These are phyloP conservation scores for Sturmia bella DNA, from an alignment of 2,888 invertebrate genomes.

Conservation along the genomic window DNA sequence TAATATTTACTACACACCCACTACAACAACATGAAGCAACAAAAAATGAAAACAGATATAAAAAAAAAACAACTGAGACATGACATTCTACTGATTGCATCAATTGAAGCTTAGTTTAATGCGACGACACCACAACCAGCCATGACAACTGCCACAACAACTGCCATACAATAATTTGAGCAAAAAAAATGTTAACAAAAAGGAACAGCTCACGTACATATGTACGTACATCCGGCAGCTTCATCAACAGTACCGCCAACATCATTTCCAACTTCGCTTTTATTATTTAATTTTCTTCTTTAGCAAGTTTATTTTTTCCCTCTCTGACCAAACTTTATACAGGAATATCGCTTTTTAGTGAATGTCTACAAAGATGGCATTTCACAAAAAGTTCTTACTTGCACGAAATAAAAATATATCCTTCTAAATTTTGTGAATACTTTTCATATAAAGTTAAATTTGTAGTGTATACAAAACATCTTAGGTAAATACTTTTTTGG, in stretches of 20 bases:
- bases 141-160: constrained; percentile 33
- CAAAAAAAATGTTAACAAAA: constrained; percentile 31
- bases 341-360: constrained; percentile 20
- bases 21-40: constrained; percentile 28
- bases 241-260: constrained; percentile 62
- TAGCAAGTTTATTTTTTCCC: not conserved
- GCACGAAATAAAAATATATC: constrained; percentile 12
- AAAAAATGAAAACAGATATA: constrained; percentile 17
- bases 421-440: constrained; percentile 2
- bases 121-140: constrained; percentile 55
- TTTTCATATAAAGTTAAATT: constrained; percentile 23
- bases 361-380: constrained; percentile 38
- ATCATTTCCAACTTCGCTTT: constrained; percentile 33
- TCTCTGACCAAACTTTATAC: constrained; percentile 26
- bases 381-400: not conserved
- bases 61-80: constrained; percentile 48
- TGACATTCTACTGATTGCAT: constrained; percentile 71
- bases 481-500: constrained; percentile 44
- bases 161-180: not conserved
- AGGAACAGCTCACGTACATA: constrained; percentile 69
- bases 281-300: constrained; percentile 28
- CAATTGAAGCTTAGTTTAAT: constrained; percentile 71
- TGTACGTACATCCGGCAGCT: constrained; percentile 71
- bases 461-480: constrained; percentile 48
- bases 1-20: constrained; percentile 49